Evolutionary conservation across 2,797 vertebrate genomes (phyloP).

Genomic region (Acanthiza pusilla): DNA sequence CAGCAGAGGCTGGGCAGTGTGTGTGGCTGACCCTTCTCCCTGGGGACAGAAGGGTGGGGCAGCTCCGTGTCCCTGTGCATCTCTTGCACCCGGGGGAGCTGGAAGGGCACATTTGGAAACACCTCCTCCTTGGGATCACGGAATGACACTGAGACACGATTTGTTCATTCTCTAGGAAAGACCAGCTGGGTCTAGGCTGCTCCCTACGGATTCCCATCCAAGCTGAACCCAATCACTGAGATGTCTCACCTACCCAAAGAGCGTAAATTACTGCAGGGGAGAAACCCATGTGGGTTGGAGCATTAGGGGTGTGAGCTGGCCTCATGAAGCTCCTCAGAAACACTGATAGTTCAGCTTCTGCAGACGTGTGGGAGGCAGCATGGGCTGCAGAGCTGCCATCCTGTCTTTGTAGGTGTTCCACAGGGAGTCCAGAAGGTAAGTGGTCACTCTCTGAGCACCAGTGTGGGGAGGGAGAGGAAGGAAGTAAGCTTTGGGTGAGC

Average conservation of each 20-base stretch:
- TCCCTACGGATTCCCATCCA: not conserved
- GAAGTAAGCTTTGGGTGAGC: too few relatives aligned
- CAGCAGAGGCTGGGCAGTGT: not conserved
- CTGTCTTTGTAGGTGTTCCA: not conserved
- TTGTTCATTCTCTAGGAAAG: not conserved
- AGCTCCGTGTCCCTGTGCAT: not conserved
- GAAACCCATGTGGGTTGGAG: not conserved
- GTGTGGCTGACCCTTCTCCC: not conserved
- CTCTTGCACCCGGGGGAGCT: not conserved
- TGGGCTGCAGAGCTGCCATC: not conserved
- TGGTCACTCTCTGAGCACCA: not conserved
- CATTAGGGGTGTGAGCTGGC: not conserved
- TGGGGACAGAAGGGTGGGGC: not conserved
- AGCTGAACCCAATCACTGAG: not conserved
- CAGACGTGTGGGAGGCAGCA: fast-evolving
- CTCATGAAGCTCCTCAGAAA: not conserved
- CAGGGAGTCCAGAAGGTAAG: not conserved
- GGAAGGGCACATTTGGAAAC: not conserved
- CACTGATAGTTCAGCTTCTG: fast-evolving
- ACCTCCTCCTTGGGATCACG: fast-evolving
- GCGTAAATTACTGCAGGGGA: not conserved
- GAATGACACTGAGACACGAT: not conserved
- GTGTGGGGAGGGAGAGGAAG: not conserved
- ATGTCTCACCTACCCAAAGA: not conserved
- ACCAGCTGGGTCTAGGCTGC: not conserved